Base-by-base conservation (phyloP, 2,113 vertebrate genomes). In the Rhagologus leucostigma region DNA sequence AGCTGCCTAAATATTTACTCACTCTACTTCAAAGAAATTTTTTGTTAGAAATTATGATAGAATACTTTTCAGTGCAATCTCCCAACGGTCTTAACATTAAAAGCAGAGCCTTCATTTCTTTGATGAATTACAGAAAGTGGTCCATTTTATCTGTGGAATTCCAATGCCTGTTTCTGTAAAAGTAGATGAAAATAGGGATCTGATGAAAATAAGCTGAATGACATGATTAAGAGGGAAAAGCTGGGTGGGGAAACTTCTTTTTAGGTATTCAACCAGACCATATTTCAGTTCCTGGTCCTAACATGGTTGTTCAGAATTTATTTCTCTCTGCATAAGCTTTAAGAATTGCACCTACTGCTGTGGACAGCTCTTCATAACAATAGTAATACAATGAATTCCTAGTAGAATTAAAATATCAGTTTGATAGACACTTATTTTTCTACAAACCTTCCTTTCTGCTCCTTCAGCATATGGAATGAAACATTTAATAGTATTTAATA, bases 1-100 rank as follows among this genome's bases (percentile, higher is more conserved):
- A 93, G 35, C 59, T 90, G 65, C 68, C 65, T 77, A 57, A 87
- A 88, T 93, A 84, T 94, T 91, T 90, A 90, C 42, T 83, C 41
- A 64, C 64, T 49, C 13, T 64, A 57, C 41, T 86, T 92, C 77
- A 95, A 10, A 91, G 56, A 68, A 87, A 4, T 1, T 65, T 77
- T 88, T 77, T 80, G 16, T 73, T 77, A 80, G 35, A 91, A 89
- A 85, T 75, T 44, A 26, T 49, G 69, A 71, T 56, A n/a, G 49
- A 84, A 46, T 84, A 29, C 3, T 94, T 92, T 85, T 65, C 77
- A 65, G 21, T 57, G 42, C 27, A 56, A n/a, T 50, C 46, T 94
- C 70, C 42, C 46, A 76, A 65, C 70, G 8, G 46, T 79, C 46
- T 78, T 56, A 69, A 49, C 6, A 69, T 78, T 56, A 84, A 82